Evolutionary conservation across 2,113 vertebrate genomes (phyloP).

Genomic region (Alces alces): DNA sequence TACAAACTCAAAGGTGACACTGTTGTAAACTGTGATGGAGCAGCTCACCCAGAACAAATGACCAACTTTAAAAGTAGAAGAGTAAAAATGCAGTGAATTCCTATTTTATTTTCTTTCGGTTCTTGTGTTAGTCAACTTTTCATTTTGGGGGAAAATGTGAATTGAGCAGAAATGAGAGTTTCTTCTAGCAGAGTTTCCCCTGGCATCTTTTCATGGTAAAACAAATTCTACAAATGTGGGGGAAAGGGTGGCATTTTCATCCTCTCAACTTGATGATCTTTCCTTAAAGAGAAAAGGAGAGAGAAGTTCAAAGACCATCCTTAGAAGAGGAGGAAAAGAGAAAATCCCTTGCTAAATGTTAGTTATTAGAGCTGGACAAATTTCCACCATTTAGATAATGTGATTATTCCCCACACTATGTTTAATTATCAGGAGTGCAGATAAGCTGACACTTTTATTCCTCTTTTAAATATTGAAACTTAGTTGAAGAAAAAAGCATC

Average conservation of each 20-base stretch:
- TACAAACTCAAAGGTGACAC: background rate
- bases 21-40: accelerated
- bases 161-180: background rate
- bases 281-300: background rate
- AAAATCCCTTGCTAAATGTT: constrained; percentile 53
- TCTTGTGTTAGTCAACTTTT: background rate
- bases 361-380: constrained; percentile 74
- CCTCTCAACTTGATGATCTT: background rate
- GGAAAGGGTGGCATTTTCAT: accelerated
- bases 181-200: background rate
- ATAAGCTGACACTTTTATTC: constrained; percentile 80
- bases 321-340: constrained; percentile 28
- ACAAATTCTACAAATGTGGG: background rate
- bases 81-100: background rate
- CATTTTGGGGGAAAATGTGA: background rate
- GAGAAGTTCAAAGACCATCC: background rate
- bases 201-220: background rate
- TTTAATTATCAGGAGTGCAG: constrained; percentile 82
- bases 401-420: constrained; percentile 81
- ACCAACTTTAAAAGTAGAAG: background rate
- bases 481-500: constrained; percentile 80
- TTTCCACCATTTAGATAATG: constrained; percentile 74
- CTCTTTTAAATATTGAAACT: constrained; percentile 84
- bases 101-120: background rate
- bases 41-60: background rate